These are phyloP conservation scores for Spinus olivaceus DNA, from an alignment of 2,797 vertebrate genomes.

Conservation along the genomic window DNA sequence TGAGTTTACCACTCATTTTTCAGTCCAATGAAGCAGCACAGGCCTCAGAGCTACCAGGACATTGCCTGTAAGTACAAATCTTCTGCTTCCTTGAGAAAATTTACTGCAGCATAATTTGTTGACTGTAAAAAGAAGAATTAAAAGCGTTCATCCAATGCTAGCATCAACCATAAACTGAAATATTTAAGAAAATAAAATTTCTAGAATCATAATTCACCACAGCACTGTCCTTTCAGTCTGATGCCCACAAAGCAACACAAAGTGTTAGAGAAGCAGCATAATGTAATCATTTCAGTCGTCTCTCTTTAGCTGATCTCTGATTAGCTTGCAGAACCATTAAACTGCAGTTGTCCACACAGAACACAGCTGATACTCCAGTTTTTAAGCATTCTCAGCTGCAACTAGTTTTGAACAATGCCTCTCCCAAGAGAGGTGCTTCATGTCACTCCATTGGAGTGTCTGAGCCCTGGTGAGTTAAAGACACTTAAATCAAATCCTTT, in stretches of 20 bases:
- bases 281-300: neutral
- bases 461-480: slow-evolving; percentile 20
- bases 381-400: slow-evolving; percentile 32
- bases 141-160: neutral
- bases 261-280: neutral
- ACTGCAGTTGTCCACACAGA: neutral
- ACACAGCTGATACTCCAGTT: neutral
- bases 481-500: slow-evolving; percentile 1
- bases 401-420: neutral
- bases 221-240: neutral
- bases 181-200: neutral
- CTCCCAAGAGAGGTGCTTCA: slow-evolving; percentile 4
- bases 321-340: slow-evolving; percentile 70
- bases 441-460: neutral
- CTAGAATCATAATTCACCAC: neutral
- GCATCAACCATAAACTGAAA: neutral
- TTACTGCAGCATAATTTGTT: neutral
- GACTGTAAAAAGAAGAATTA: neutral
- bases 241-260: neutral
- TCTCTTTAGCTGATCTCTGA: slow-evolving; percentile 34
- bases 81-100: neutral
- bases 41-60: neutral
- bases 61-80: neutral
- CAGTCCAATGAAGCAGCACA: neutral
- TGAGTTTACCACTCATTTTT: neutral